Evolutionary conservation across 2,888 invertebrate species (phyloP).

Genomic region (Lithosia quadra): DNA sequence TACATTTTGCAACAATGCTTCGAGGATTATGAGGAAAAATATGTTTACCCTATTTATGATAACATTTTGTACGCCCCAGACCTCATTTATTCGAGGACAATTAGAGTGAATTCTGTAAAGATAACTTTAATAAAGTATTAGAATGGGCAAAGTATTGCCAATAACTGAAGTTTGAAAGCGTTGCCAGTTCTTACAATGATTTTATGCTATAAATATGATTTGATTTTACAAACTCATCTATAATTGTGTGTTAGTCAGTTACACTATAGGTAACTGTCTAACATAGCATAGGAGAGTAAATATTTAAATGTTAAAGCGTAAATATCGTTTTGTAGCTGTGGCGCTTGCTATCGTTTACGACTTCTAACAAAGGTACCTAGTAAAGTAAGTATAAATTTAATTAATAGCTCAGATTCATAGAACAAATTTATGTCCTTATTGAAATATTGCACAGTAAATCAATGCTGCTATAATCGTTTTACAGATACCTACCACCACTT

Average conservation of each 20-base stretch:
- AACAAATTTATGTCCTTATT: constrained; percentile 44
- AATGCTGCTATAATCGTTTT: not conserved
- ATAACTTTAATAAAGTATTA: not conserved
- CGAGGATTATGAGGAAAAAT: constrained; percentile 8
- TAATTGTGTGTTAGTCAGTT: not conserved
- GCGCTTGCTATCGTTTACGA: not conserved
- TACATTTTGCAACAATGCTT: constrained; percentile 4
- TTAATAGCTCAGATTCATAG: constrained; percentile 28
- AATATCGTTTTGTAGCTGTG: not conserved
- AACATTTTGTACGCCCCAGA: constrained; percentile 11
- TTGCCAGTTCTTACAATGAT: not conserved
- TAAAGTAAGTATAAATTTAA: too few relatives aligned
- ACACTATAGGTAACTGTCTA: not conserved
- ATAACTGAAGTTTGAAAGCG: not conserved
- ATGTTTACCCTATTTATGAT: constrained; percentile 5
- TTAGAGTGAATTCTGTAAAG: constrained; percentile 1
- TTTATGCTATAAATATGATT: not conserved
- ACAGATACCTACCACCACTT: not conserved
- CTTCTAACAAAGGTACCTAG: not conserved
- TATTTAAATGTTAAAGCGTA: not conserved
- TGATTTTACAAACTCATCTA: too few relatives aligned
- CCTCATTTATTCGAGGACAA: constrained; percentile 8
- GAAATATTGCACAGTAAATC: constrained; percentile 14
- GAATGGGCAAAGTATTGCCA: not conserved
- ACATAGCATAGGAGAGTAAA: not conserved